Conservation (phyloP, 2,113 vertebrate genomes). For the Entelurus aequoreus region DNA sequence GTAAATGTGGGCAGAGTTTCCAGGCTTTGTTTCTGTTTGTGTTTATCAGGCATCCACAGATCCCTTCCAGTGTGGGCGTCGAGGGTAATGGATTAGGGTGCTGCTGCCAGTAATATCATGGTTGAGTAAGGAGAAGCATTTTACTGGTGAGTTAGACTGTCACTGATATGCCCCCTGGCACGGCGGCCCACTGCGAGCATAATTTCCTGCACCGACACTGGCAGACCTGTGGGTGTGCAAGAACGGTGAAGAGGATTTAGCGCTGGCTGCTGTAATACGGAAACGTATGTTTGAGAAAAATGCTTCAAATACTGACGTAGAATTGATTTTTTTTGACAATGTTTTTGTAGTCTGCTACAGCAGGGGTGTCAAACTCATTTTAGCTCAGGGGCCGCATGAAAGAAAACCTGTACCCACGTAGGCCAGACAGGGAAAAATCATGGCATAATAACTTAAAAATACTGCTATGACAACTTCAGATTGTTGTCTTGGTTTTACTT, state of each 20-base stretch:
- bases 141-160: constrained; percentile 30
- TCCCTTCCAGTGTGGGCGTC: constrained; percentile 64
- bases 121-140: constrained; percentile 52
- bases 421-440: too few species aligned
- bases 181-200: constrained; percentile 36
- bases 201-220: constrained; percentile 47
- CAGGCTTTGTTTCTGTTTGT: constrained; percentile 61
- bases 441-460: too few species aligned
- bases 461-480: too few species aligned
- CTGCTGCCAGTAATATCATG: constrained; percentile 60
- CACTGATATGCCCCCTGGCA: constrained; percentile 52
- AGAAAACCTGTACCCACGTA: neutral
- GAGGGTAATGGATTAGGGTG: constrained; percentile 68
- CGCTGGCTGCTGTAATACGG: constrained; percentile 23
- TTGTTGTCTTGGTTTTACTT: too few species aligned
- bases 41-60: constrained; percentile 69
- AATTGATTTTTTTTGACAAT: neutral
- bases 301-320: too few species aligned
- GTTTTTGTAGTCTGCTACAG: neutral
- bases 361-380: neutral
- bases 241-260: constrained; percentile 36
- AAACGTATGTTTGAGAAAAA: neutral
- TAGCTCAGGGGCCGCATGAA: too few species aligned
- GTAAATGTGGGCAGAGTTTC: constrained; percentile 63
- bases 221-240: constrained; percentile 31